A percentile compares a stretch with the other conserved stretches of the same genome.
Evolutionary conservation across 2,113 vertebrate species (phyloP).

Genomic region (Apaloderma vittatum): DNA sequence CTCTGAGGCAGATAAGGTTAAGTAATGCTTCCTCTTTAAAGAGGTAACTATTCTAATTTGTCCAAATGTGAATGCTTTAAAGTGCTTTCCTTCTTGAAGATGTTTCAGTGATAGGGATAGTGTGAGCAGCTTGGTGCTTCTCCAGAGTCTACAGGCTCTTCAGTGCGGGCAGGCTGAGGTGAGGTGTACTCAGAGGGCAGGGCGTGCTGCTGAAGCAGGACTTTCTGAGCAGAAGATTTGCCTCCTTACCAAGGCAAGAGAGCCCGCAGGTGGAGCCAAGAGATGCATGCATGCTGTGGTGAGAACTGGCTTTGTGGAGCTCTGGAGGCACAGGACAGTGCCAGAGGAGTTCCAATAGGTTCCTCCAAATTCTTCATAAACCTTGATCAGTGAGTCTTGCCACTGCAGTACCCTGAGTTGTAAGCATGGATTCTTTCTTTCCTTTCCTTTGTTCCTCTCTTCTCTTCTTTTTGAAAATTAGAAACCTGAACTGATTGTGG

Average conservation of each 20-base stretch:
- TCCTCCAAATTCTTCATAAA: neutral
- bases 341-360: neutral
- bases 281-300: accelerated
- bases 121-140: accelerated
- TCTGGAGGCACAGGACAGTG: neutral
- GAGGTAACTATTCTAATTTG: neutral
- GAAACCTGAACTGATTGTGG: neutral
- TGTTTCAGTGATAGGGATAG: neutral
- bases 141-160: neutral
- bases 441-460: neutral
- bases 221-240: neutral
- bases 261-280: neutral
- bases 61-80: neutral
- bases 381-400: neutral
- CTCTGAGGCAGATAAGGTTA: neutral
- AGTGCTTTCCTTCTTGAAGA: neutral
- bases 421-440: neutral
- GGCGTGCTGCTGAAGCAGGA: neutral
- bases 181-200: neutral
- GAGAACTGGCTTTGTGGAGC: neutral
- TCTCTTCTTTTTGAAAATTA: neutral
- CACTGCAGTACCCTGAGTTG: neutral
- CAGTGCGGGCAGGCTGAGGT: neutral
- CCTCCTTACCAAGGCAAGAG: neutral
- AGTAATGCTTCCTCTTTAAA: neutral